These are phyloP conservation scores for Spea hammondii DNA, from an alignment of 2,797 vertebrate species.

Conservation along the genomic window DNA sequence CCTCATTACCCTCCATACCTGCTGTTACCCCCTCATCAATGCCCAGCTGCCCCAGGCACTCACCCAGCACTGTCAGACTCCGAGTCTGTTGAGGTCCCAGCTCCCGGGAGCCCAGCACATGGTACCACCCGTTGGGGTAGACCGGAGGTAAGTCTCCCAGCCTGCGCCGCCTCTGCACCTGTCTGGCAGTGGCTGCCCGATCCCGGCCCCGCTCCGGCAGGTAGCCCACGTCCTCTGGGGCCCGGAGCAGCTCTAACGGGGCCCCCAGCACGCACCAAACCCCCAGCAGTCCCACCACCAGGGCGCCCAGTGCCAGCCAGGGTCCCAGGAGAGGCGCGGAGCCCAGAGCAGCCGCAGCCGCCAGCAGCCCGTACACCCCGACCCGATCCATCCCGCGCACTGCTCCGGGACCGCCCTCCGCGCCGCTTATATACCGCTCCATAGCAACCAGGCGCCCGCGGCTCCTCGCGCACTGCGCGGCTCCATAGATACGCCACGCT, in stretches of 20 bases:
- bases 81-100: slow-evolving; percentile 68
- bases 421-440: slow-evolving; percentile 21
- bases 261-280: slow-evolving; percentile 67
- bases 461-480: background rate
- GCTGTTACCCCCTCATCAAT: background rate
- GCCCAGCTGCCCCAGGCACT: slow-evolving; percentile 30
- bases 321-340: slow-evolving; percentile 14
- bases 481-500: background rate
- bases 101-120: slow-evolving; percentile 71
- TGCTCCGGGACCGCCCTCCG: background rate
- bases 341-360: background rate
- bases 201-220: slow-evolving; percentile 65
- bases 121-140: slow-evolving; percentile 83
- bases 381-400: slow-evolving; percentile 18
- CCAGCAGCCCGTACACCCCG: background rate
- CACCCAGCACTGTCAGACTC: slow-evolving; percentile 72
- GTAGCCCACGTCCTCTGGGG: slow-evolving; percentile 74
- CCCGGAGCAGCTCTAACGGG: slow-evolving; percentile 69
- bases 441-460: slow-evolving; percentile 12
- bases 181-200: slow-evolving; percentile 66
- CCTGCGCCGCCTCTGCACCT: slow-evolving; percentile 71
- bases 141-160: slow-evolving; percentile 74
- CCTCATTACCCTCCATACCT: background rate
- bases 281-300: slow-evolving; percentile 44
- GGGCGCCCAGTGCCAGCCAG: background rate